These are phyloP conservation scores for Beroe forskalii DNA, from an alignment of 37 sponge, comb jelly and placozoan genomes.

Conservation along the genomic window DNA sequence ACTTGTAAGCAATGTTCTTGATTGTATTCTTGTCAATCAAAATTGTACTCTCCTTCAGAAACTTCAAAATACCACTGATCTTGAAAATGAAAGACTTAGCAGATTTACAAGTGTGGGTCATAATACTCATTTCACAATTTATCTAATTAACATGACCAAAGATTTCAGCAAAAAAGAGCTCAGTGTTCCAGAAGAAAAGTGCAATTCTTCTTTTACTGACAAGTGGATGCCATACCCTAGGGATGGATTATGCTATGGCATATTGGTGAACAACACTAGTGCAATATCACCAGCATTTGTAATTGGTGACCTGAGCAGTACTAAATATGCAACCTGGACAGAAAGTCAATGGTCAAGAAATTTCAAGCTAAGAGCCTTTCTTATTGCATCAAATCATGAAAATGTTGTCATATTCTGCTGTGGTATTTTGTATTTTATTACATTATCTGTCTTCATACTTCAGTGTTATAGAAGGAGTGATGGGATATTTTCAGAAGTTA, in stretches of 20 bases:
- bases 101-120: conserved; percentile 1
- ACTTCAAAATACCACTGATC: neutral
- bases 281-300: conserved; percentile 43
- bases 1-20: neutral
- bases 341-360: conserved; percentile 26
- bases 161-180: conserved; percentile 12
- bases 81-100: neutral
- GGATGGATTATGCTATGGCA: conserved; percentile 14
- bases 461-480: conserved; percentile 19
- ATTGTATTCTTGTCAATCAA: conserved; percentile 24
- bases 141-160: neutral
- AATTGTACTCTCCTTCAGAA: conserved; percentile 36
- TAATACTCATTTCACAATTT: neutral
- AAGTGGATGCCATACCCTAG: neutral
- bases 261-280: neutral
- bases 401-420: neutral
- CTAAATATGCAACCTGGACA: conserved; percentile 32
- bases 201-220: neutral
- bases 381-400: neutral
- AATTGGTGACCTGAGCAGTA: neutral
- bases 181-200: neutral
- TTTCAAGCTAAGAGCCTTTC: neutral
- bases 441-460: neutral
- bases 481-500: neutral
- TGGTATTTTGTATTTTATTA: conserved; percentile 21